Evolutionary conservation across 2,797 vertebrate genomes (phyloP).

Genomic region (Limnodromus scolopaceus): DNA sequence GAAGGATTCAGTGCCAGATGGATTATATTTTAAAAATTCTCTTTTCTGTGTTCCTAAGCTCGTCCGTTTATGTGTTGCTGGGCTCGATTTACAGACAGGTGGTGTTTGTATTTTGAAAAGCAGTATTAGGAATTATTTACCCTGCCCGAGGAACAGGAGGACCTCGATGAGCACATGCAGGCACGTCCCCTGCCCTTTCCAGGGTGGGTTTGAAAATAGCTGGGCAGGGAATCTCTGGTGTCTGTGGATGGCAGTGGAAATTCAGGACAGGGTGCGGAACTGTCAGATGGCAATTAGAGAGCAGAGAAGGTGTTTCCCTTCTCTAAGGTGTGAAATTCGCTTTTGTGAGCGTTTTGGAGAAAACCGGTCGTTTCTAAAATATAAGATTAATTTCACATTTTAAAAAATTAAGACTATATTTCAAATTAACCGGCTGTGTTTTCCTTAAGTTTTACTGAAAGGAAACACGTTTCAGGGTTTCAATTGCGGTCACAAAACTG

Average conservation of each 20-base stretch:
- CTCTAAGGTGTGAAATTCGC: background rate
- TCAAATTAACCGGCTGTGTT: background rate
- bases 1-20: background rate
- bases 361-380: background rate
- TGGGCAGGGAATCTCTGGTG: background rate
- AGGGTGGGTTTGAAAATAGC: background rate
- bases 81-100: background rate
- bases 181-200: background rate
- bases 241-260: background rate
- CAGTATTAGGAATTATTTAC: background rate
- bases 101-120: background rate
- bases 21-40: background rate
- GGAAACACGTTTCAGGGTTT: conserved; percentile 7
- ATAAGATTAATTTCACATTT: background rate
- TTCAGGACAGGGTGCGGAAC: background rate
- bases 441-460: background rate
- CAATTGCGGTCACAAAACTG: background rate
- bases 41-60: background rate
- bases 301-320: background rate
- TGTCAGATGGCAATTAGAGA: background rate
- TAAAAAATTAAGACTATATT: background rate
- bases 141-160: background rate
- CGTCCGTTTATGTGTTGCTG: background rate
- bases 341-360: background rate
- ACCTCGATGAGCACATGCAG: rapidly evolving